Conservation (phyloP, 2,797 vertebrate genomes). For the Thripadectes ignobilis region DNA sequence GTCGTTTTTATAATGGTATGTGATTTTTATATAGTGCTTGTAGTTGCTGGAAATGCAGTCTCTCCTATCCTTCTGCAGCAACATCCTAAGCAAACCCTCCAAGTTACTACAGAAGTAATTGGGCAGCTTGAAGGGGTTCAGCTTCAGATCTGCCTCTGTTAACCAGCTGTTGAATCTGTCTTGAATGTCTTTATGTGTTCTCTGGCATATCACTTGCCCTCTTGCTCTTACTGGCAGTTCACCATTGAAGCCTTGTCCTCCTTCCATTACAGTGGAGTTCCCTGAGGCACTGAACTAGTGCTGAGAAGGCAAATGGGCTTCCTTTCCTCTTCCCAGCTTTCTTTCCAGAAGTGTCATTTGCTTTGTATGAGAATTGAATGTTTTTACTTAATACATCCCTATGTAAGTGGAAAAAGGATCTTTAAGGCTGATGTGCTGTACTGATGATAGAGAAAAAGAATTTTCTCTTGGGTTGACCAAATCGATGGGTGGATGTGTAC, state of each 20-base stretch:
- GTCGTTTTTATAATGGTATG: constrained; percentile 46
- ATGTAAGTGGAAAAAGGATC: neutral
- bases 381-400: neutral
- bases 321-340: neutral
- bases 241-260: neutral
- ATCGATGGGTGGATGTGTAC: neutral
- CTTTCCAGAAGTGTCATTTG: neutral
- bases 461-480: neutral
- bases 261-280: neutral
- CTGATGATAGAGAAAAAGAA: neutral
- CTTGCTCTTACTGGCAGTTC: neutral
- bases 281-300: neutral
- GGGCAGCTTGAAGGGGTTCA: constrained; percentile 1
- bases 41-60: constrained; percentile 17
- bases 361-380: neutral
- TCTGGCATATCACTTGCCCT: neutral
- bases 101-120: constrained; percentile 39
- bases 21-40: constrained; percentile 36
- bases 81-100: constrained; percentile 39
- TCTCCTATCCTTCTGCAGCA: constrained; percentile 7
- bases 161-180: neutral
- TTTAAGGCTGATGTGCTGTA: neutral
- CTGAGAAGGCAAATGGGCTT: neutral
- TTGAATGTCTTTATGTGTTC: neutral
- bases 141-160: neutral